Evolutionary conservation across 2,113 vertebrate species (phyloP), one percentile per base, ranked within the genome.

Genomic region (Gasterosteus aculeatus): DNA sequence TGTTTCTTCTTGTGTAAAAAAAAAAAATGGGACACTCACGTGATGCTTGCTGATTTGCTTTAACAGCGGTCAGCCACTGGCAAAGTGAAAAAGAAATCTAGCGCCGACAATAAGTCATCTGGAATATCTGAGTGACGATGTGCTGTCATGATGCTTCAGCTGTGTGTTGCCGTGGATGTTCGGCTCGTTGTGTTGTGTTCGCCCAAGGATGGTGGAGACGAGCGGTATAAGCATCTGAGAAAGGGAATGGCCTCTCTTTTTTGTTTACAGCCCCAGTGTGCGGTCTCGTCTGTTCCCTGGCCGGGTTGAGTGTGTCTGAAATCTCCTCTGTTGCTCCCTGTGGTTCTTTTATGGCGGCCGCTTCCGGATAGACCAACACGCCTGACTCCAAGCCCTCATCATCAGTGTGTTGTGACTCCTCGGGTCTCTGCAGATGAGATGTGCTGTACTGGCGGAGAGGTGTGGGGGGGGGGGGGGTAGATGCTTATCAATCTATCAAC

Each of bases 361-460:
- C 78, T 75, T 86, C 87, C 87, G 44, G 67, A 75, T 38, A 42
- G 77, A 74, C 83, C 88, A 80, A 56, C 62, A 58, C 64, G 61
- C 76, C 68, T 81, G 87, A 88, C 86, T 87, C 91, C 87, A 70
- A 22, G 78, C 88, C 87, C 90, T 63, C 87, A 81, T 78, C 83
- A 72, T 85, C 88, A 91, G 93, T 95, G 91, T 94, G 93, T 93
- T 91, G 89, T 94, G 88, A 83, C 77, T 93, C 93, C 88, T 89
- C 87, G 47, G 86, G 82, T 67, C 49, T 87, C 81, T 87, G 89
- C 77, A 80, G 89, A 84, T 87, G 80, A 86, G 78, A 88, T 90
- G 87, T 91, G 90, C 82, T 87, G 89, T 78, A 81, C 75, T 84
- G 75, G 84, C 85, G 80, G 77, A 88, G 78, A 85, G 72, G 53